Conservation (phyloP, 2,113 vertebrate species). For the Galemys pyrenaicus region DNA sequence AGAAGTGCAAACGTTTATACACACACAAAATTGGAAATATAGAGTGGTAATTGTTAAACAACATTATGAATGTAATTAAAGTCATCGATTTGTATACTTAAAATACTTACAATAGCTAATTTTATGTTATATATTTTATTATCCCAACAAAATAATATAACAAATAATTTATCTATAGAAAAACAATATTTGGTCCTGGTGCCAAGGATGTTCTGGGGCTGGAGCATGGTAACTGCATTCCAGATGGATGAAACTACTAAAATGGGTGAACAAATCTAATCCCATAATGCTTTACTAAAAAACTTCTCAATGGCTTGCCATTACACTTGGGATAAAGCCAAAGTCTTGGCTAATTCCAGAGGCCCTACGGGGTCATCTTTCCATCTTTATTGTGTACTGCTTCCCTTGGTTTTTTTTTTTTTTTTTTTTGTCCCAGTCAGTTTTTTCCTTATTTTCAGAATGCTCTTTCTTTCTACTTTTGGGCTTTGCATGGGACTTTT, state of each 20-base stretch:
- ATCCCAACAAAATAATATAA: not conserved
- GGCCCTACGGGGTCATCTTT: not conserved
- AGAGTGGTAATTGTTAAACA: not conserved
- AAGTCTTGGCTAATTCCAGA: not conserved
- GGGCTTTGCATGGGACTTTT: too few relatives aligned
- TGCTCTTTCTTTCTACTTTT: too few relatives aligned
- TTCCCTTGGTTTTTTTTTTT: not conserved
- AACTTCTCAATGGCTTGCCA: not conserved
- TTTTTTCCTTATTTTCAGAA: not conserved
- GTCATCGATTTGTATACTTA: not conserved
- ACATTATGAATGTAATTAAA: not conserved
- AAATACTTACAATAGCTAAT: not conserved
- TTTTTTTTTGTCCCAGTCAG: not conserved
- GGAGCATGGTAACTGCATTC: not conserved
- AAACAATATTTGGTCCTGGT: not conserved
- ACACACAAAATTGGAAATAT: not conserved
- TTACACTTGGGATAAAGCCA: not conserved
- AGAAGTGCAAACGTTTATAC: not conserved
- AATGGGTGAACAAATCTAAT: not conserved
- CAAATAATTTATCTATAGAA: not conserved
- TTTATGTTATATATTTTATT: not conserved
- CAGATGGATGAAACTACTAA: not conserved
- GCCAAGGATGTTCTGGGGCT: not conserved
- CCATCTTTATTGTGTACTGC: not conserved
- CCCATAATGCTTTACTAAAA: not conserved